Percentiles rank a stretch among this genome's conserved stretches.
phyloP scores from a whole-genome alignment of 2,113 vertebrate genomes.

The Dipodomys ordii region DNA sequence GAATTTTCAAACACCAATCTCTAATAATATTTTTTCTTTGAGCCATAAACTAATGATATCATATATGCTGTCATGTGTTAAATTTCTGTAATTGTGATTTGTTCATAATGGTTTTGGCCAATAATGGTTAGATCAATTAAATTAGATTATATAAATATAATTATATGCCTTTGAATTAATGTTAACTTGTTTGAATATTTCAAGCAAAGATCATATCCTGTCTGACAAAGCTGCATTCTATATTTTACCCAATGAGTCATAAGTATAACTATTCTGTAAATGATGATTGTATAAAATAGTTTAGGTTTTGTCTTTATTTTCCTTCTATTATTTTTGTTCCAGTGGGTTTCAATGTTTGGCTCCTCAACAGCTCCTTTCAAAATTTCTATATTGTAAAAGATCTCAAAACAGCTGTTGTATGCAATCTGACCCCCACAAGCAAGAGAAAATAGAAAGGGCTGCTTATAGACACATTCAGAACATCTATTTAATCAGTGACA shows the following conservation, averaged over 20 bases:
- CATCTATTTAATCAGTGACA: conserved; percentile 81
- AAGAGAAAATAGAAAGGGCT: conserved; percentile 61
- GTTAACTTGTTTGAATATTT: background rate
- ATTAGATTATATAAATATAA: too few relatives aligned
- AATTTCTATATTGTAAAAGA: conserved; percentile 72
- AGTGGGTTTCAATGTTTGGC: conserved; percentile 73
- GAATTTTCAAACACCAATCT: background rate
- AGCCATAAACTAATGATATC: background rate
- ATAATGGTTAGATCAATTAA: background rate
- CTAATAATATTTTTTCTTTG: background rate
- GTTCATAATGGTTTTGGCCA: background rate
- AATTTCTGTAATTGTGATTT: conserved; percentile 24
- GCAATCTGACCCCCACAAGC: conserved; percentile 68
- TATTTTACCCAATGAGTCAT: background rate
- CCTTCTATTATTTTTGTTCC: conserved; percentile 73
- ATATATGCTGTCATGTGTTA: background rate
- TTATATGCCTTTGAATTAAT: too few relatives aligned
- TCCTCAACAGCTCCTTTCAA: conserved; percentile 66
- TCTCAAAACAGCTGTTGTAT: conserved; percentile 73
- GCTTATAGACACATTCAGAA: conserved; percentile 48
- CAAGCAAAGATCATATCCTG: background rate
- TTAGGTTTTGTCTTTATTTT: conserved; percentile 73
- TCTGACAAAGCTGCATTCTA: background rate
- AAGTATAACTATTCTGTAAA: conserved; percentile 3
- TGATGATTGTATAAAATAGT: conserved; percentile 75